Evolutionary conservation across 2,888 invertebrate species (phyloP).

Genomic region (Spodoptera littoralis): DNA sequence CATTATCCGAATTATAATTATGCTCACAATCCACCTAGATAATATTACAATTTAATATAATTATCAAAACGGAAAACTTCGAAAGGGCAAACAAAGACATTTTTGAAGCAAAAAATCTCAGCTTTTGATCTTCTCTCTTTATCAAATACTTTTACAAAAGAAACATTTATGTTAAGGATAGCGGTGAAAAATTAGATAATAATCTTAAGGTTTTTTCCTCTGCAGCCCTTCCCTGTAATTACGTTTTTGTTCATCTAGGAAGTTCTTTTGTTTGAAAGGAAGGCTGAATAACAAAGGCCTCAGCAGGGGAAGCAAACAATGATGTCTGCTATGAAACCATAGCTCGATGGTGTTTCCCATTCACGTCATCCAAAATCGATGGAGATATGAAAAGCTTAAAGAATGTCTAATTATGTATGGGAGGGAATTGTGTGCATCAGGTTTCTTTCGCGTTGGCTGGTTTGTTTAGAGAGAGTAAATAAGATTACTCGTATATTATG

Average conservation of each 20-base stretch:
- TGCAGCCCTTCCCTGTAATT: conserved; percentile 79
- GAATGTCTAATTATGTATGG: conserved; percentile 42
- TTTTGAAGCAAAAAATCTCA: conserved; percentile 32
- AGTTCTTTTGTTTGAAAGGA: conserved; percentile 80
- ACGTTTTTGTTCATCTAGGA: conserved; percentile 80
- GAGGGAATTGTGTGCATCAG: background rate
- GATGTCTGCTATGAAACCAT: conserved; percentile 80
- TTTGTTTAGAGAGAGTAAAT: too few relatives aligned
- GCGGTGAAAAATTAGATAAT: conserved; percentile 70
- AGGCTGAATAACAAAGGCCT: conserved; percentile 80
- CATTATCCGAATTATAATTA: too few relatives aligned
- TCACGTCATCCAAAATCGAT: conserved; percentile 74
- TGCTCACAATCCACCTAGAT: background rate
- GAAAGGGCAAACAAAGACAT: conserved; percentile 33
- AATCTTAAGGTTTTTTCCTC: conserved; percentile 72
- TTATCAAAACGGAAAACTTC: conserved; percentile 26
- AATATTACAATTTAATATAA: background rate
- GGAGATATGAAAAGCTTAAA: conserved; percentile 45
- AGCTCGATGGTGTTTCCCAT: conserved; percentile 68
- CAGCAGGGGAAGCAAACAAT: conserved; percentile 80
- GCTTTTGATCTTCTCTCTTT: conserved; percentile 51
- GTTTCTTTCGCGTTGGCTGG: background rate
- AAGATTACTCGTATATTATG: too few relatives aligned
- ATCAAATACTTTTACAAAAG: conserved; percentile 55
- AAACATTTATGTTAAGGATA: conserved; percentile 56